phyloP scores from a whole-genome alignment of 2,113 vertebrate species.

The Phalacrocorax brasilianus region DNA sequence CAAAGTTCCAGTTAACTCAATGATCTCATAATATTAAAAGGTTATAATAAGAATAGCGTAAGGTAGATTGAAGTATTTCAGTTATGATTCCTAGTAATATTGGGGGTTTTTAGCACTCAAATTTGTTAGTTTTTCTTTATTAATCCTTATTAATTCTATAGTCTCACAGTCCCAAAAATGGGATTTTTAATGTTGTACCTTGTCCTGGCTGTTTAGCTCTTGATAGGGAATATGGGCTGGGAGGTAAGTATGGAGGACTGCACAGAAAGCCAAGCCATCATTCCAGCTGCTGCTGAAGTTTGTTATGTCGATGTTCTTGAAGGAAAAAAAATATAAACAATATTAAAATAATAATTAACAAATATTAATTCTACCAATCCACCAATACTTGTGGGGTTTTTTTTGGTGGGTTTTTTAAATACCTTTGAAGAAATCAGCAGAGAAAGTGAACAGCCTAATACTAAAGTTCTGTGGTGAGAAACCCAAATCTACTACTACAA shows the following conservation, averaged over 20 bases:
- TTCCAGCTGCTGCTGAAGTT: conserved; percentile 99
- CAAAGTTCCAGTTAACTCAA: background rate
- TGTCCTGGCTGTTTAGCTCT: conserved; percentile 92
- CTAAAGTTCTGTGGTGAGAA: background rate
- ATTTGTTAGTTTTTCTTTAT: background rate
- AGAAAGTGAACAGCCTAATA: background rate
- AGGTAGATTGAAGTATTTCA: background rate
- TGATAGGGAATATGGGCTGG: conserved; percentile 96
- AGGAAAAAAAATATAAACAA: background rate
- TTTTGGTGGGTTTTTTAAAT: background rate
- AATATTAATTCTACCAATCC: background rate
- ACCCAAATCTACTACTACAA: background rate
- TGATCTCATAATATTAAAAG: background rate
- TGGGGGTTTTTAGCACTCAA: background rate
- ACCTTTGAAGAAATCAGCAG: background rate
- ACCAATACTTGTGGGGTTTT: background rate
- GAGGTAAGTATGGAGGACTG: conserved; percentile 93
- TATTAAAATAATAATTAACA: background rate
- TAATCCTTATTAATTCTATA: background rate
- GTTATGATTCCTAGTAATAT: background rate
- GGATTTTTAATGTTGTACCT: conserved; percentile 72
- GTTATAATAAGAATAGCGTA: background rate
- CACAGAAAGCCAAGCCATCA: conserved; percentile 94
- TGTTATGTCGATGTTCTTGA: conserved; percentile 95
- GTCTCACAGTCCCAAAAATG: background rate